These are phyloP conservation scores for Sphyrna mokarran DNA, from an alignment of 2,113 vertebrate genomes.

Conservation along the genomic window DNA sequence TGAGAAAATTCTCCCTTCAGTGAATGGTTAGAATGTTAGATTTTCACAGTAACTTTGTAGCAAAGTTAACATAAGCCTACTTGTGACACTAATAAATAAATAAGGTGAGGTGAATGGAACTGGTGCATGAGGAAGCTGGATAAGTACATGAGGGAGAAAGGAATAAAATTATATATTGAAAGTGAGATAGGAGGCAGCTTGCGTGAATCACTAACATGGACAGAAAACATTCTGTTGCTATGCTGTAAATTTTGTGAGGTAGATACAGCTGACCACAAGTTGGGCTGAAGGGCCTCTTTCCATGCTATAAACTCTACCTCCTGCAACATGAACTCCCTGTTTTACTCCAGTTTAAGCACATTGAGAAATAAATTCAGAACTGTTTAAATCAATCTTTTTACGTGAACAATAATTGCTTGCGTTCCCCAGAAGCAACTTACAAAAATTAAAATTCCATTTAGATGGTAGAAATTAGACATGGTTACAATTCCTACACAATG, in stretches of 20 bases:
- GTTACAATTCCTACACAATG: neutral
- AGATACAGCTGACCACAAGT: neutral
- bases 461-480: neutral
- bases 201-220: too few relatives aligned
- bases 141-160: neutral
- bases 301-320: neutral
- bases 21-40: neutral
- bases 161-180: too few relatives aligned
- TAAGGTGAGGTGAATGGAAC: neutral
- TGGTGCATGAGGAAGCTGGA: neutral
- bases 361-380: neutral
- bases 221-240: too few relatives aligned
- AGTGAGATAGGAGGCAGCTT: too few relatives aligned
- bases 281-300: too few relatives aligned
- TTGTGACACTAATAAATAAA: too few relatives aligned
- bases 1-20: neutral
- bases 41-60: neutral
- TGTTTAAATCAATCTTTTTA: neutral
- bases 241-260: neutral
- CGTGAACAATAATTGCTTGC: neutral
- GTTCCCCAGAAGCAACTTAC: neutral
- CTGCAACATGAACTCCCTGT: neutral
- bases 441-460: neutral
- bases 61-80: too few relatives aligned
- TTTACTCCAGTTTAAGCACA: neutral